A percentile compares a stretch with the other conserved stretches of the same genome.
These are phyloP conservation scores for Microtus oregoni DNA, from an alignment of 2,113 vertebrate genomes.

Conservation along the genomic window DNA sequence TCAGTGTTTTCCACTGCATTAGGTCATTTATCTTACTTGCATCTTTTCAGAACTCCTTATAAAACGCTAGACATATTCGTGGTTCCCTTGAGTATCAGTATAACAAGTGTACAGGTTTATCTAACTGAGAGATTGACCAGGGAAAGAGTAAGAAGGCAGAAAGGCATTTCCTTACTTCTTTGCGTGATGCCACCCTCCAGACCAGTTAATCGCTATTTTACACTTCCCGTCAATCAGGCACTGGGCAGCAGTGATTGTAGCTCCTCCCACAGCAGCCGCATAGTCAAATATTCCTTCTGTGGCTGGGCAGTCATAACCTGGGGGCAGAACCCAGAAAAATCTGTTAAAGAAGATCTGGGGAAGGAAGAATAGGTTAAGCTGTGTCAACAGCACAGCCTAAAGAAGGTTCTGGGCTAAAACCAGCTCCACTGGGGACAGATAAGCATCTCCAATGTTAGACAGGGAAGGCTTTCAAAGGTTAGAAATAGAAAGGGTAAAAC, in stretches of 20 bases:
- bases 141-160: conserved; percentile 62
- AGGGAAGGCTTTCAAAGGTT: conserved; percentile 16
- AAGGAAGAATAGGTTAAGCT: conserved; percentile 28
- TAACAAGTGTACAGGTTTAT: conserved; percentile 16
- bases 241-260: conserved; percentile 96
- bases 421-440: conserved; percentile 16
- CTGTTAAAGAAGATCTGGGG: conserved; percentile 59
- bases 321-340: conserved; percentile 6
- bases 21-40: conserved; percentile 2
- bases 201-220: conserved; percentile 97
- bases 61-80: not conserved
- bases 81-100: not conserved
- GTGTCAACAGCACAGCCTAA: not conserved
- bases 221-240: conserved; percentile 92
- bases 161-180: conserved; percentile 90
- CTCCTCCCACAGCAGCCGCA: conserved; percentile 95
- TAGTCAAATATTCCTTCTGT: conserved; percentile 97
- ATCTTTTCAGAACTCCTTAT: conserved; percentile 51
- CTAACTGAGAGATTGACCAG: conserved; percentile 39
- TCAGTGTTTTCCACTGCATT: not conserved
- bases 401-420: conserved; percentile 34
- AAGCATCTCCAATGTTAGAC: not conserved
- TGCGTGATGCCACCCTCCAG: conserved; percentile 99
- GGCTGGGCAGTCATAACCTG: conserved; percentile 98
- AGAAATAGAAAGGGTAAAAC: conserved; percentile 38